Evolutionary conservation across 2,113 vertebrate species (phyloP), one percentile per base, ranked within the genome.

Genomic region (Vulpes lagopus): DNA sequence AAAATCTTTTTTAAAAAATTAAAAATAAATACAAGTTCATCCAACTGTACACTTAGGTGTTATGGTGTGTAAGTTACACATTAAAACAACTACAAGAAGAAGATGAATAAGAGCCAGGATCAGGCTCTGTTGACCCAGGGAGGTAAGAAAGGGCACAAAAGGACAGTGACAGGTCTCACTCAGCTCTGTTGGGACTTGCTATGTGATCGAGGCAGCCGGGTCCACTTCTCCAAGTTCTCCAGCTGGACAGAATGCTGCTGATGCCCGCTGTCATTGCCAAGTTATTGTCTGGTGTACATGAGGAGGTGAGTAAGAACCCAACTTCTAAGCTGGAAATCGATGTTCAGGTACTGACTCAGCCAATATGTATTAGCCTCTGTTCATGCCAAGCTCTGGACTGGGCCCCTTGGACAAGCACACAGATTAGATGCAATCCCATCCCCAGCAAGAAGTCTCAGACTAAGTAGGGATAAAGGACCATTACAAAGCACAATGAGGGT

Each of bases 181-280:
- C 84, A 62, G 17, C 51, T 94, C 51, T 57, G 80, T 22, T 25
- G 57, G 64, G 22, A 84, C 38, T 43, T 85, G 62, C 79, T 78
- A 0, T 27, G 17, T 76, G 73, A 74, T 55, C 19, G 53, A 38
- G 74, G 73, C 74, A 67, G 64, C 55, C 19, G 49, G 57, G 67
- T 51, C 16, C 17, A 8, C 35, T 53, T 43, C n/a, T 55, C 80
- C 30, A 53, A 25, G 74, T 12, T 43, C 81, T 32, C 35, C 43
- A 11, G 27, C 38, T 3, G 7, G 78, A 19, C 5, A 30, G 53
- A 51, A 2, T 10, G 57, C 64, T 64, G 76, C 17, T 22, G 67
- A 27, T 0, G 0, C 8, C 49, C 20, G 3, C 38, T 23, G 22
- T 25, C 67, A 25, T 8, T 38, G 60, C 57, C 23, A 8, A 19